Evolutionary conservation across 2,113 vertebrate genomes (phyloP).

Genomic region (Sprattus sprattus): DNA sequence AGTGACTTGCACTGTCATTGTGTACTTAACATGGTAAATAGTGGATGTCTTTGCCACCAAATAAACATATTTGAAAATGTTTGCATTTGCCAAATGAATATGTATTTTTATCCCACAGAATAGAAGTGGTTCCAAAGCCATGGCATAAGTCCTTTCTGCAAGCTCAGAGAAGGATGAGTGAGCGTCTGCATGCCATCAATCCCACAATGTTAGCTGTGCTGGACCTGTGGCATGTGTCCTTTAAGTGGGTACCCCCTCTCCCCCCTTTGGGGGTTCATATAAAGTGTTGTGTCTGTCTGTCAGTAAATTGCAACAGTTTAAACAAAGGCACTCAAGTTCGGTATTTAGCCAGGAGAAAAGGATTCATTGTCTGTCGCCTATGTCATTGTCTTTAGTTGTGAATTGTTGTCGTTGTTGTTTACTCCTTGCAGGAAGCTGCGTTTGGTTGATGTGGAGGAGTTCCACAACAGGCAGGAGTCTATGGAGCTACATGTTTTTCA

Average conservation of each 20-base stretch:
- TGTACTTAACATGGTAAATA: too few species aligned
- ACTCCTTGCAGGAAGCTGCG: constrained; percentile 74
- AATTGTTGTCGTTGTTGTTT: background rate
- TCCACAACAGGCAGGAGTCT: constrained; percentile 73
- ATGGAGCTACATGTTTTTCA: constrained; percentile 80
- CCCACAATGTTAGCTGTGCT: constrained; percentile 76
- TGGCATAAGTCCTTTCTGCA: constrained; percentile 79
- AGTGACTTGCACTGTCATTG: background rate
- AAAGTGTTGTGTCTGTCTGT: background rate
- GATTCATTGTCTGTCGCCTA: background rate
- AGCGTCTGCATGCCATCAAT: constrained; percentile 77
- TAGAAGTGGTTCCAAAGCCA: constrained; percentile 78
- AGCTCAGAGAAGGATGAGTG: constrained; percentile 65
- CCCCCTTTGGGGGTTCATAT: background rate
- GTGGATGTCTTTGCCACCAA: background rate
- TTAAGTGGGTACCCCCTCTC: constrained; percentile 69
- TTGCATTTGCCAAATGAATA: background rate
- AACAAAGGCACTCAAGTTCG: too few species aligned
- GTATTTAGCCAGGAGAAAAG: background rate
- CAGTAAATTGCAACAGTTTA: background rate
- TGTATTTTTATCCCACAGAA: constrained; percentile 60
- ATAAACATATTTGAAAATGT: background rate
- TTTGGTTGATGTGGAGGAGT: constrained; percentile 77
- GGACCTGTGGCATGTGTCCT: constrained; percentile 77
- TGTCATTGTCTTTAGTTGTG: background rate